Conservation (phyloP, 2,888 invertebrate genomes). For the Nomada fabriciana region DNA sequence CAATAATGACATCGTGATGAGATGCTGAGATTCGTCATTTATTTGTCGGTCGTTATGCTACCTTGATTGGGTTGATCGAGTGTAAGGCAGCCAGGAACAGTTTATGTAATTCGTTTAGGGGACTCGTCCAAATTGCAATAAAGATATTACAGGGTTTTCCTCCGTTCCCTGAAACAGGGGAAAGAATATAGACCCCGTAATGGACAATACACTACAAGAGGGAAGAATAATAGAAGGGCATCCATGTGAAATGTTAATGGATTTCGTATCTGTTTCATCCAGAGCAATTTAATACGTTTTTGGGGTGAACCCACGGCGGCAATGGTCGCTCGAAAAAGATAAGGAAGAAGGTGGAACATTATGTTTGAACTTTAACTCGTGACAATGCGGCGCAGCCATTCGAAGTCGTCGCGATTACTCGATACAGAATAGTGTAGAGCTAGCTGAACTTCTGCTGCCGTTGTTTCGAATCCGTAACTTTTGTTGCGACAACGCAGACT, state of each 20-base stretch:
- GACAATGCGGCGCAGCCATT: conserved; percentile 10
- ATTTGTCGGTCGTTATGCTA: conserved; percentile 43
- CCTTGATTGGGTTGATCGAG: conserved; percentile 15
- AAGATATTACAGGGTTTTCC: background rate
- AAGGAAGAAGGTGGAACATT: background rate
- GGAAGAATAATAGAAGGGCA: background rate
- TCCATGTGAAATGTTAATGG: conserved; percentile 3
- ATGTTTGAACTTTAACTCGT: background rate
- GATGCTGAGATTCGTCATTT: conserved; percentile 18
- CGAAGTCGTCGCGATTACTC: conserved; percentile 44
- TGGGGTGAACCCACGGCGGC: background rate
- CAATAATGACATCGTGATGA: background rate
- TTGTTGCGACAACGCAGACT: conserved; percentile 5
- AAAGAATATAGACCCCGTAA: background rate
- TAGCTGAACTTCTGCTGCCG: conserved; percentile 23
- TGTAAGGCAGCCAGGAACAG: conserved; percentile 29
- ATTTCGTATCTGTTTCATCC: background rate
- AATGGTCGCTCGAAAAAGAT: background rate
- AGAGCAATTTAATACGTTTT: background rate
- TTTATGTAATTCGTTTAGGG: background rate
- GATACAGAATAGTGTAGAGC: conserved; percentile 1
- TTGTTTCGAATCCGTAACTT: conserved; percentile 27
- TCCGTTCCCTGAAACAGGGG: background rate
- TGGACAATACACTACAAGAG: background rate
- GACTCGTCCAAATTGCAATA: background rate